Evolutionary conservation across 2,888 invertebrate genomes (phyloP).

Genomic region (Germaria angustata): DNA sequence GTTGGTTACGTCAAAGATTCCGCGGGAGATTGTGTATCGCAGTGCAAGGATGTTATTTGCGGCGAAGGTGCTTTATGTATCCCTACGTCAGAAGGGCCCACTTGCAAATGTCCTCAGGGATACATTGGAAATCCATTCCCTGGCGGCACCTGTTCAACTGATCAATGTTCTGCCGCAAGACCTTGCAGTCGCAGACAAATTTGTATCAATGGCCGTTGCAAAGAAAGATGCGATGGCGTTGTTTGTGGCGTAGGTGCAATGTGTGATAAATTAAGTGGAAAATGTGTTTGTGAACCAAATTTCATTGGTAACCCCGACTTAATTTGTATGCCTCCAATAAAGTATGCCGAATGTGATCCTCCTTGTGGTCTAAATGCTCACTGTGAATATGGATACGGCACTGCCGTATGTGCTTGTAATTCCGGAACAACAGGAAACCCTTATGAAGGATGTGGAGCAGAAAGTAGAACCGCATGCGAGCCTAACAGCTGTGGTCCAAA

Average conservation of each 20-base stretch:
- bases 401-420: constrained; percentile 90
- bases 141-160: constrained; percentile 90
- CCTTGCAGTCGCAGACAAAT: constrained; percentile 90
- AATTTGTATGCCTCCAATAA: constrained; percentile 92
- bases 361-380: constrained; percentile 90
- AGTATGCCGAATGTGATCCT: constrained; percentile 89
- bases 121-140: constrained; percentile 95
- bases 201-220: constrained; percentile 93
- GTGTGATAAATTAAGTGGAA: constrained; percentile 89
- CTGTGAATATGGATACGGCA: constrained; percentile 88
- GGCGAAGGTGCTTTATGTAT: constrained; percentile 92
- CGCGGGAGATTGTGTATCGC: constrained; percentile 90
- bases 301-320: constrained; percentile 94
- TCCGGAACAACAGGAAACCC: constrained; percentile 93
- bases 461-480: constrained; percentile 86
- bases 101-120: constrained; percentile 93
- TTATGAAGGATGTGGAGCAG: constrained; percentile 88
- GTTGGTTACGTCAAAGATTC: constrained; percentile 90
- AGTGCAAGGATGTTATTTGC: constrained; percentile 84
- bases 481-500: constrained; percentile 87
- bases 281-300: constrained; percentile 92
- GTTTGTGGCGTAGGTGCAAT: constrained; percentile 94
- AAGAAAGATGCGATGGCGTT: constrained; percentile 91
- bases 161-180: constrained; percentile 88
- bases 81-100: constrained; percentile 90